Evolutionary conservation across 2,888 invertebrate species (phyloP).

Genomic region (Scelioninae gen. 2): DNA sequence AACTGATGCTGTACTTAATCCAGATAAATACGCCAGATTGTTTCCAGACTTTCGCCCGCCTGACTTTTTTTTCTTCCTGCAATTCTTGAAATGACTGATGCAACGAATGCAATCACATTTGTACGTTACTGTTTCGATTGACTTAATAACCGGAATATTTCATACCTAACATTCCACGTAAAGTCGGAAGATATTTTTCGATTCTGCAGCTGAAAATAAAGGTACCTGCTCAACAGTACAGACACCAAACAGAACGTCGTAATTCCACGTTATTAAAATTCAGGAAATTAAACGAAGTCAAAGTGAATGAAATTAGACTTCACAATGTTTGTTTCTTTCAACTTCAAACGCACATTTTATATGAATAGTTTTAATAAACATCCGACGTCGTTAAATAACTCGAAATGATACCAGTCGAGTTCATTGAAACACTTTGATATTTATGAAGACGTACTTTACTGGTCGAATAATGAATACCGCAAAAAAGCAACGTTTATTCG

Average conservation of each 20-base stretch:
- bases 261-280: slow-evolving; percentile 14
- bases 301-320: slow-evolving; percentile 32
- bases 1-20: too few relatives aligned
- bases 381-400: slow-evolving; percentile 15
- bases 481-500: slow-evolving; percentile 22
- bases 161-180: too few relatives aligned
- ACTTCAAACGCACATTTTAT: slow-evolving; percentile 35
- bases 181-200: neutral
- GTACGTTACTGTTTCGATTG: too few relatives aligned
- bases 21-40: too few relatives aligned
- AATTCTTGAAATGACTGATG: too few relatives aligned
- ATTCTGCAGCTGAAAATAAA: neutral
- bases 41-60: too few relatives aligned
- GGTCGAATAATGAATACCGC: slow-evolving; percentile 16
- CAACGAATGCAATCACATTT: too few relatives aligned
- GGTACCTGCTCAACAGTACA: neutral
- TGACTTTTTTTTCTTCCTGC: too few relatives aligned
- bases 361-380: slow-evolving; percentile 34
- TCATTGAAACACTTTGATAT: slow-evolving; percentile 27
- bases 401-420: slow-evolving; percentile 19
- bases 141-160: too few relatives aligned
- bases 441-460: slow-evolving; percentile 23
- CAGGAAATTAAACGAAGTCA: slow-evolving; percentile 26
- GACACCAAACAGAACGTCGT: neutral
- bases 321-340: slow-evolving; percentile 21